These are phyloP conservation scores for Idaea biselata DNA, from an alignment of 2,888 invertebrate species.

Conservation along the genomic window DNA sequence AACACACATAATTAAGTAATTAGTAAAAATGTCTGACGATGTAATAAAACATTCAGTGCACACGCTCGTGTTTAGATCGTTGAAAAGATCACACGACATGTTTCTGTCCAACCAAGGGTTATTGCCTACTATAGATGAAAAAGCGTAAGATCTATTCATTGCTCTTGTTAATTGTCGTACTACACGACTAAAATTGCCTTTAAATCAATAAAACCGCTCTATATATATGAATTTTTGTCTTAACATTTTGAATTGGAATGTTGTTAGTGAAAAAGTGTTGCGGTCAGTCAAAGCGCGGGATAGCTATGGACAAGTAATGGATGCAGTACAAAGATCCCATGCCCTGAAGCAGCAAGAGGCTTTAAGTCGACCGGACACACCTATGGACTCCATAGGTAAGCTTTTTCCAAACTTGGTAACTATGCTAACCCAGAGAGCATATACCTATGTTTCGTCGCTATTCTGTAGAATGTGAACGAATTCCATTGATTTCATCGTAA, in stretches of 20 bases:
- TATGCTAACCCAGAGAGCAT: background rate
- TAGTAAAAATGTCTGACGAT: constrained; percentile 83
- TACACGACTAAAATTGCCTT: background rate
- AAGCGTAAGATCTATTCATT: constrained; percentile 83
- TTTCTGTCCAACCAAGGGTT: constrained; percentile 94
- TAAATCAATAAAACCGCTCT: background rate
- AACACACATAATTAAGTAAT: constrained; percentile 3
- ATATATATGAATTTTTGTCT: background rate
- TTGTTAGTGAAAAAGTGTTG: constrained; percentile 85
- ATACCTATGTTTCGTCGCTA: background rate
- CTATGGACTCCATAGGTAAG: constrained; percentile 59
- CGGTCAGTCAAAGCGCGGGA: constrained; percentile 89
- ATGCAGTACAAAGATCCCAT: constrained; percentile 85
- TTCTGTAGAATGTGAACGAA: no score
- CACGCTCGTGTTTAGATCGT: constrained; percentile 96
- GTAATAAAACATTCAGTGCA: constrained; percentile 98
- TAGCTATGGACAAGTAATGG: constrained; percentile 92
- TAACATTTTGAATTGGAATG: background rate
- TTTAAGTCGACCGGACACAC: constrained; percentile 55
- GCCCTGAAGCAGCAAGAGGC: constrained; percentile 76
- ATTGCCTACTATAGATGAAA: constrained; percentile 91
- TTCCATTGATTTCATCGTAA: no score
- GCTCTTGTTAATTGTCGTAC: background rate
- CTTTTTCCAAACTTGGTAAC: background rate
- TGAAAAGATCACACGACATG: constrained; percentile 98